phyloP scores from a whole-genome alignment of 1,140 invertebrate genomes.

The Melipona quadrifasciata region DNA sequence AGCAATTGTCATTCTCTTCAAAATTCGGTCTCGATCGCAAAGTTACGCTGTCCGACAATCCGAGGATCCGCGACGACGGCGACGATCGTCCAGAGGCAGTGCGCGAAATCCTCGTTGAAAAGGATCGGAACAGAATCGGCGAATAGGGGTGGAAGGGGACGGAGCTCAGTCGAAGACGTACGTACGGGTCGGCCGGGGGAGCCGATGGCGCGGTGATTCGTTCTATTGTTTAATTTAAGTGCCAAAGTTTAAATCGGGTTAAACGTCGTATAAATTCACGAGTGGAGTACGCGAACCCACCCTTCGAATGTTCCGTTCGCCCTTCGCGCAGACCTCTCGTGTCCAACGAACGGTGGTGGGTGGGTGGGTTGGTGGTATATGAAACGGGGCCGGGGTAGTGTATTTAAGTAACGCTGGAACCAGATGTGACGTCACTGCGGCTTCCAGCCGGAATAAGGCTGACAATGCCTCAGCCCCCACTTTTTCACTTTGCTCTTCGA shows the following conservation, averaged over 20 bases:
- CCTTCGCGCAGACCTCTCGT: slow-evolving; percentile 4
- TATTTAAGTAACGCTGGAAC: slow-evolving; percentile 59
- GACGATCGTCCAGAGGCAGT: no score
- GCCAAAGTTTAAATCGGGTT: slow-evolving; percentile 77
- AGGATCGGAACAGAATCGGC: neutral
- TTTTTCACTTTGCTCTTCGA: neutral
- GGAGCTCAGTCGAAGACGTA: slow-evolving; percentile 66
- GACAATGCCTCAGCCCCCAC: slow-evolving; percentile 10
- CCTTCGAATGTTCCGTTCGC: slow-evolving; percentile 10
- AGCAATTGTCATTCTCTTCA: slow-evolving; percentile 27
- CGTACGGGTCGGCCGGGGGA: slow-evolving; percentile 59
- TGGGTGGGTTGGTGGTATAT: neutral
- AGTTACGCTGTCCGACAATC: slow-evolving; percentile 46
- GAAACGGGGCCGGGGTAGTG: slow-evolving; percentile 26
- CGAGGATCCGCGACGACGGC: neutral
- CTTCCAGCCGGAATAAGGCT: slow-evolving; percentile 38
- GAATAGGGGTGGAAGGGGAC: neutral
- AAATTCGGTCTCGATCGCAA: slow-evolving; percentile 39
- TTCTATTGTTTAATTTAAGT: slow-evolving; percentile 80
- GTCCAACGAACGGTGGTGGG: no score
- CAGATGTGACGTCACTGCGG: slow-evolving; percentile 64
- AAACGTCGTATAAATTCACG: slow-evolving; percentile 75
- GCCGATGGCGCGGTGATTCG: slow-evolving; percentile 59
- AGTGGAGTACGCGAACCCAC: neutral
- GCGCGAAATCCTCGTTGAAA: neutral